phyloP scores from a whole-genome alignment of 2,888 invertebrate genomes.

The Ophraella communa region DNA sequence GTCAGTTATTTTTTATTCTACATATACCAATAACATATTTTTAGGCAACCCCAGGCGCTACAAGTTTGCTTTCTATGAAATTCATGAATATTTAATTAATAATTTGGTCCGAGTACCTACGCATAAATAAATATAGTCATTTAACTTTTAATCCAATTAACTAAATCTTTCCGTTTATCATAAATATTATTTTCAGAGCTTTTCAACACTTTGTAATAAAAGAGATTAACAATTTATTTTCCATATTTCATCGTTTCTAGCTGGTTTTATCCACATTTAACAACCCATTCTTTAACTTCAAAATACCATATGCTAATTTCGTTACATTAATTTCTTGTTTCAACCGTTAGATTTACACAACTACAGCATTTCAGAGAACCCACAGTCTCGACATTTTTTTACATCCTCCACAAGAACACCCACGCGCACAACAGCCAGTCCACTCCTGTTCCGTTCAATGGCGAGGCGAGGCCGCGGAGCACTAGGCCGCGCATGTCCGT shows the following conservation, averaged over 20 bases:
- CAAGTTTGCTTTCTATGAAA: neutral
- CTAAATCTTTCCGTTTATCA: neutral
- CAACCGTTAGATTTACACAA: conserved; percentile 28
- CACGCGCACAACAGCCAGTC: conserved; percentile 30
- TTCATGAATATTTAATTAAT: neutral
- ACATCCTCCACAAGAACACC: conserved; percentile 27
- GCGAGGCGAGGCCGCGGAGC: conserved; percentile 59
- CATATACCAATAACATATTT: neutral
- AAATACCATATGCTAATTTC: conserved; percentile 24
- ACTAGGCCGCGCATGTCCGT: conserved; percentile 57
- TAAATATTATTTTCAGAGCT: neutral
- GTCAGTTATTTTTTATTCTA: neutral
- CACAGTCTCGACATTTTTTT: conserved; percentile 24
- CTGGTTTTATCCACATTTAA: conserved; percentile 10
- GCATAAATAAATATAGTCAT: conserved; percentile 1
- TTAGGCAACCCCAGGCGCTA: neutral
- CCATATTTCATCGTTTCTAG: conserved; percentile 15
- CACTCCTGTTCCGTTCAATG: conserved; percentile 37
- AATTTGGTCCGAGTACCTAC: neutral
- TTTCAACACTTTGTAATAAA: neutral
- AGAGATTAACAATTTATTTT: conserved; percentile 3
- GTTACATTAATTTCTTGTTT: conserved; percentile 23
- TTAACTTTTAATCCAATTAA: conserved; percentile 1
- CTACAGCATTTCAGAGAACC: conserved; percentile 29
- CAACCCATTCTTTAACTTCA: conserved; percentile 15